phyloP scores from a whole-genome alignment of 92 coral and sea anemone species.

The Porites cylindrica region DNA sequence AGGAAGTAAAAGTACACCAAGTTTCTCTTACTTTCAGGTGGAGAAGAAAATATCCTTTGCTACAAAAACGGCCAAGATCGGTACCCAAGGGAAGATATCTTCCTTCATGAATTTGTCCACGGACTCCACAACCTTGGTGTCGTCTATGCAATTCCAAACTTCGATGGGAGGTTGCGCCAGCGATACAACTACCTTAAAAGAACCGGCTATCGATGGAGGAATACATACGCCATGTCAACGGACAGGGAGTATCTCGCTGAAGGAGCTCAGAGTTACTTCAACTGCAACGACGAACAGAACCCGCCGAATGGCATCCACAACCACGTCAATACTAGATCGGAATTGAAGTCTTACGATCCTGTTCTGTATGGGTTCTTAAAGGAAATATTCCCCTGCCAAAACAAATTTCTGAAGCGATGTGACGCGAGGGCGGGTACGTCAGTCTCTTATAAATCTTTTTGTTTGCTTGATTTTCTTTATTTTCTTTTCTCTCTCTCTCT shows the following conservation, averaged over 20 bases:
- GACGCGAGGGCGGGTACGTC: conserved; percentile 80
- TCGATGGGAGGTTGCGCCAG: conserved; percentile 78
- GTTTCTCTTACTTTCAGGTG: conserved; percentile 58
- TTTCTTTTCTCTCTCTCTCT: background rate
- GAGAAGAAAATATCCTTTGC: conserved; percentile 96
- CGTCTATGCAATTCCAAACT: conserved; percentile 88
- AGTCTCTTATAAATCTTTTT: too few species aligned
- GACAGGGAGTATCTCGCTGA: conserved; percentile 97
- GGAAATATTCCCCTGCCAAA: conserved; percentile 92
- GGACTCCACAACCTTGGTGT: conserved; percentile 89
- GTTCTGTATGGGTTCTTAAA: conserved; percentile 78
- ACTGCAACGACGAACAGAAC: conserved; percentile 80
- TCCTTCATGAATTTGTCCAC: conserved; percentile 97
- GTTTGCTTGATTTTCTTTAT: background rate
- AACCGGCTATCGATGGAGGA: conserved; percentile 72
- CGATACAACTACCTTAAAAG: conserved; percentile 82
- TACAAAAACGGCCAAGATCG: conserved; percentile 74
- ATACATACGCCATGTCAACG: conserved; percentile 96
- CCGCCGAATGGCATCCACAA: conserved; percentile 91
- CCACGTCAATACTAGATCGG: conserved; percentile 84
- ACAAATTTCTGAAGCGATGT: conserved; percentile 85
- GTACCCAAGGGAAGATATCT: conserved; percentile 90
- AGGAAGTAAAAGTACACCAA: background rate
- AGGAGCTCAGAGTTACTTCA: conserved; percentile 94
- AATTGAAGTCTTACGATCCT: conserved; percentile 77